phyloP scores from a whole-genome alignment of 1,140 invertebrate genomes.

The Drosophila bocqueti region DNA sequence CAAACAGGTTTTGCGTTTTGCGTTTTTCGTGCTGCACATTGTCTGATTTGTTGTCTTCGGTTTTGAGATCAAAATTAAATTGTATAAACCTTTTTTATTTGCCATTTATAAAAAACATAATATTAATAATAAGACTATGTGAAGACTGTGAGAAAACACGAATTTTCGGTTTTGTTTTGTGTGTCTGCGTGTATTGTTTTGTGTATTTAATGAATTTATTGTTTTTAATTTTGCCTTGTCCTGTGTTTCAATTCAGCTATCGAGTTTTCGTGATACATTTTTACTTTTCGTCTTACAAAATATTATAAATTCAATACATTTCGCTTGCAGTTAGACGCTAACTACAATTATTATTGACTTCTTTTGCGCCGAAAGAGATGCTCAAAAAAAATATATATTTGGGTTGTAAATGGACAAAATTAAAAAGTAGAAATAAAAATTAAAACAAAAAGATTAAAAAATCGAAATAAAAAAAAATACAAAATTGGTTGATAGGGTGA shows the following conservation, averaged over 20 bases:
- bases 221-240: slow-evolving; percentile 29
- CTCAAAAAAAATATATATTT: slow-evolving; percentile 56
- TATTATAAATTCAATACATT: slow-evolving; percentile 82
- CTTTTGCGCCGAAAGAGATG: slow-evolving; percentile 49
- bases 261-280: slow-evolving; percentile 21
- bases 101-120: slow-evolving; percentile 44
- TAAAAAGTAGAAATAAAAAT: slow-evolving; percentile 47
- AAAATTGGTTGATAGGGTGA: slow-evolving; percentile 48
- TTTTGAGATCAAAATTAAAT: slow-evolving; percentile 83
- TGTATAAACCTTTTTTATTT: slow-evolving; percentile 58
- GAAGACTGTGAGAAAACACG: slow-evolving; percentile 64
- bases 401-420: slow-evolving; percentile 39
- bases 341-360: slow-evolving; percentile 74
- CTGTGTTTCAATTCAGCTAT: slow-evolving; percentile 34
- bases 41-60: slow-evolving; percentile 56
- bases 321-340: slow-evolving; percentile 64
- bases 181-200: slow-evolving; percentile 29
- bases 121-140: slow-evolving; percentile 70
- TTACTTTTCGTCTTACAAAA: slow-evolving; percentile 53
- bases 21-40: slow-evolving; percentile 50
- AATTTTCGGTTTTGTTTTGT: slow-evolving; percentile 26
- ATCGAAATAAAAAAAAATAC: slow-evolving; percentile 42
- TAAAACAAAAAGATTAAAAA: slow-evolving; percentile 64
- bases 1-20: slow-evolving; percentile 69
- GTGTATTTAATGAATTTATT: slow-evolving; percentile 61